Percentiles rank a stretch among this genome's conserved stretches.
These are phyloP conservation scores for Enteromius fasciolatus DNA, from an alignment of 2,797 vertebrate species.

Conservation along the genomic window DNA sequence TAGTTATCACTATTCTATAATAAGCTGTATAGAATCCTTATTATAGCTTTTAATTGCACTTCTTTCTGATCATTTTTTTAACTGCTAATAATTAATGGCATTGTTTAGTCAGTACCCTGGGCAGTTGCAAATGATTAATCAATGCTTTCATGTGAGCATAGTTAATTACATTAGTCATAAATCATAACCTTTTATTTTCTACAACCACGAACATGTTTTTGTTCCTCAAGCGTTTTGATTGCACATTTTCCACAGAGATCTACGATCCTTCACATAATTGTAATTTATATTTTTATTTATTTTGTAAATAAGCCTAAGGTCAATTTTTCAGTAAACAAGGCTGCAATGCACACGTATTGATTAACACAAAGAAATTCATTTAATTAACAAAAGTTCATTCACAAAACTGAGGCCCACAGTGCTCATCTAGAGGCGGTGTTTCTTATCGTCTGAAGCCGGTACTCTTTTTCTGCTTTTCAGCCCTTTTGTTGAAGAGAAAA, in stretches of 20 bases:
- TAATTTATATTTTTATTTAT: background rate
- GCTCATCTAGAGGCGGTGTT: conserved; percentile 58
- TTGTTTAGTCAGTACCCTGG: conserved; percentile 42
- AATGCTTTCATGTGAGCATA: conserved; percentile 36
- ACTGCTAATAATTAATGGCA: conserved; percentile 33
- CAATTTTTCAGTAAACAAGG: conserved; percentile 26
- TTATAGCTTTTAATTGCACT: conserved; percentile 32
- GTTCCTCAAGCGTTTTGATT: conserved; percentile 14
- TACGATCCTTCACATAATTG: background rate
- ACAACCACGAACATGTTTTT: background rate
- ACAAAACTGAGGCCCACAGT: conserved; percentile 67
- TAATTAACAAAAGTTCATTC: conserved; percentile 44
- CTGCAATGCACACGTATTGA: conserved; percentile 60
- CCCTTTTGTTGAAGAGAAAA: conserved; percentile 70
- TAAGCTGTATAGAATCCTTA: conserved; percentile 32
- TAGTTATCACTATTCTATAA: background rate
- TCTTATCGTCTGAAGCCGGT: conserved; percentile 71
- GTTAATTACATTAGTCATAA: conserved; percentile 47
- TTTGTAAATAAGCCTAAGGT: background rate
- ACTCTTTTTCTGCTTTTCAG: conserved; percentile 59
- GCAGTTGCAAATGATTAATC: conserved; percentile 51
- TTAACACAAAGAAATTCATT: conserved; percentile 57
- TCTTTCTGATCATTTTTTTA: conserved; percentile 43
- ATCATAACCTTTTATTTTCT: conserved; percentile 42
- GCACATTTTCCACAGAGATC: background rate